Base-by-base conservation (phyloP, 1,140 invertebrate species). In the Pseudoatta argentina region DNA sequence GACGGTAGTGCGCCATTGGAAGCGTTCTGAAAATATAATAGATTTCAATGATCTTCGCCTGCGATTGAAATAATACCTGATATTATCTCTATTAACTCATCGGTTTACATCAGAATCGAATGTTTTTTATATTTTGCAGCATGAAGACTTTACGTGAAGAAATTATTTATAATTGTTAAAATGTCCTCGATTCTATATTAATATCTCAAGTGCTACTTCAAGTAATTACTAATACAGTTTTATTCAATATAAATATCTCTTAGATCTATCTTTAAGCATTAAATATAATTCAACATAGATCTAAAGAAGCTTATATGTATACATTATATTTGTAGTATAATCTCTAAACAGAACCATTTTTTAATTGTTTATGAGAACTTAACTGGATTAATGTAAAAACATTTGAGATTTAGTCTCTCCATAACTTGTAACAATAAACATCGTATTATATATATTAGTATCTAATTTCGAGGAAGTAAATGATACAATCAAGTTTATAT, bases 1-100 rank as follows among this genome's bases (percentile, higher is more conserved):
- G 1, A 96, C 96, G 3, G 96, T 96, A 0, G 95, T 95, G 39
- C 96, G 93, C 96, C 96, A 97, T 89, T 96, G 95, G 87, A 96
- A 97, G 85, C 96, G 94, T 86, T 96, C 96, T 94, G 61, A 78
- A 59, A 83, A 57, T n/a, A n/a, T n/a, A n/a, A n/a, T 24, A 67
- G 14, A 16, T 67, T 69, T 59, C 24, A 27, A 51, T 0, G 1
- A 78, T 66, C 24, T 64, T 64, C 3, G 0, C 3, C 8, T 59
- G 53, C 30, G 14, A 39, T 3, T n/a, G 12, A 77, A 44, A 48
- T 44, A 48, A 64, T 64, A 55, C 21, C 39, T 27, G 18, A 24
- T 34, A 59, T 75, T 24, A 57, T 55, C 10, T 53, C 16, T 30
- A 21, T 48, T 39, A 78, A 66, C 6, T n/a, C 14, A 27, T 63